Evolutionary conservation across 2,888 invertebrate species (phyloP).

Genomic region (Plagodis dolabraria): DNA sequence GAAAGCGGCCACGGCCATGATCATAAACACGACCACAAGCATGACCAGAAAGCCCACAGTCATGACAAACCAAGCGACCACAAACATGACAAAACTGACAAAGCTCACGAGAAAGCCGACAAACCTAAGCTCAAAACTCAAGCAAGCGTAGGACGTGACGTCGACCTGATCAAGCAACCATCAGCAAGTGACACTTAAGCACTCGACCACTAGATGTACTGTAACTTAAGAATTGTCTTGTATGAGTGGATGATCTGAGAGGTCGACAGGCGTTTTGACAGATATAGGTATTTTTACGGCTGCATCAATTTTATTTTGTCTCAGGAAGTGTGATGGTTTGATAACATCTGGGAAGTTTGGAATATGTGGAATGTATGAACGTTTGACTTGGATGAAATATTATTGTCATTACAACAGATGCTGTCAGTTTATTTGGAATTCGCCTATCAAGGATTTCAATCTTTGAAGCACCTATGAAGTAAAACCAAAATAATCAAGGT

Average conservation of each 20-base stretch:
- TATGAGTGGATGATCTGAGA: constrained; percentile 20
- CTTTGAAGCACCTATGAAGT: too few species aligned
- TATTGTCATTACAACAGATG: not conserved
- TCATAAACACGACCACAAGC: constrained; percentile 34
- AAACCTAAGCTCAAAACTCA: constrained; percentile 71
- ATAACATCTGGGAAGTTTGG: not conserved
- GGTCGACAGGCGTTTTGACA: constrained; percentile 13
- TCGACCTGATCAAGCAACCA: constrained; percentile 84
- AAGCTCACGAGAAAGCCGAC: constrained; percentile 28
- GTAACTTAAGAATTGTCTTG: constrained; percentile 20
- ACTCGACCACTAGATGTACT: constrained; percentile 37
- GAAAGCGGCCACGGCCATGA: constrained; percentile 59
- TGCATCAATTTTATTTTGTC: constrained; percentile 2
- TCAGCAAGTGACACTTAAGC: constrained; percentile 80
- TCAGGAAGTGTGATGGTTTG: not conserved
- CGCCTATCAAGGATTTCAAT: too few species aligned
- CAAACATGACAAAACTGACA: constrained; percentile 37
- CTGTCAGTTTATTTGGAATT: too few species aligned
- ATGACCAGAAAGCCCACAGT: constrained; percentile 32
- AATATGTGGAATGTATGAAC: too few species aligned
- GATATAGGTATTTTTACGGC: constrained; percentile 10
- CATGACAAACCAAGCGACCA: constrained; percentile 35
- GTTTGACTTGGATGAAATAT: not conserved
- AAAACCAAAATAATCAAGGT: too few species aligned
- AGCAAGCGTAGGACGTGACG: constrained; percentile 82